Percentiles rank a stretch among this genome's conserved stretches.
Conservation (phyloP, 2,113 vertebrate genomes). For the Phylloscopus whistleri region DNA sequence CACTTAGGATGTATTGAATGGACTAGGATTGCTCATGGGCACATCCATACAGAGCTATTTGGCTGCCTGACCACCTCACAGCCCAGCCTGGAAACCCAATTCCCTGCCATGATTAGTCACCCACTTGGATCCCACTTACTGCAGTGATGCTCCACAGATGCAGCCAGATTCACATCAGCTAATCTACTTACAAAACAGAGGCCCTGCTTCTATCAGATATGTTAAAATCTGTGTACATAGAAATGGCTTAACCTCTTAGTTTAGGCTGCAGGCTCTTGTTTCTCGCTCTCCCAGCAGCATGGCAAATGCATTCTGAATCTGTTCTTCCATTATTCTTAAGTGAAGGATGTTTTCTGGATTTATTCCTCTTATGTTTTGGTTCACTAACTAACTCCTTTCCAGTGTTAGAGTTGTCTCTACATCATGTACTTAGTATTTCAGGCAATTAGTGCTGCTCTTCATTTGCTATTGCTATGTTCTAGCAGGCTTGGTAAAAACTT, state of each 20-base stretch:
- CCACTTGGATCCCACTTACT: not conserved
- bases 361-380: not conserved
- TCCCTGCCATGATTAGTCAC: not conserved
- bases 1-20: not conserved
- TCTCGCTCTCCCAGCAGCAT: not conserved
- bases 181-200: slow-evolving; percentile 35
- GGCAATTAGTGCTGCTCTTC: not conserved
- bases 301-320: not conserved
- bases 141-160: not conserved
- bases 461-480: not conserved
- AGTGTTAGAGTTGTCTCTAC: not conserved
- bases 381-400: not conserved
- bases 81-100: not conserved
- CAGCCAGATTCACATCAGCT: slow-evolving; percentile 22
- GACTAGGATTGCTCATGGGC: not conserved
- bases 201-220: not conserved
- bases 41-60: not conserved
- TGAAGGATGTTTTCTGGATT: not conserved
- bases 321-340: not conserved
- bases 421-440: not conserved
- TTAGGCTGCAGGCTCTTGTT: not conserved
- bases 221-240: not conserved
- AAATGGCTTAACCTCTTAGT: not conserved
- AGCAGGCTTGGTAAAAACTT: not conserved
- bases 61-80: not conserved